These are phyloP conservation scores for Nomada hirtipes DNA, from an alignment of 2,888 invertebrate genomes.

Conservation along the genomic window DNA sequence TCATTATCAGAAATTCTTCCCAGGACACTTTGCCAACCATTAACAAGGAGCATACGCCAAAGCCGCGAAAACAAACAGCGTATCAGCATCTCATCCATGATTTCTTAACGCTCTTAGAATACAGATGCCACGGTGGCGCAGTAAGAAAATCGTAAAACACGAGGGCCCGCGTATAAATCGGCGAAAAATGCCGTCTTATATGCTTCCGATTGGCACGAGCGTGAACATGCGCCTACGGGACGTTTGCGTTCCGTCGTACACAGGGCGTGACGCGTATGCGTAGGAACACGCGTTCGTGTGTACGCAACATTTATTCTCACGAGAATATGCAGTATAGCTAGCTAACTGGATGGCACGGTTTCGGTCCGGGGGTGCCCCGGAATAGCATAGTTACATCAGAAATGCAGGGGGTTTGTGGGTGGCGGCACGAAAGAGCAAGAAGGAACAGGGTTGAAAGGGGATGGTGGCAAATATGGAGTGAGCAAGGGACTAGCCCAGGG, in stretches of 20 bases:
- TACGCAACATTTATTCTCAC: slow-evolving; percentile 67
- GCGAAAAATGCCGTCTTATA: slow-evolving; percentile 17
- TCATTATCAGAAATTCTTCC: no score
- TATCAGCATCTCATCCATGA: neutral
- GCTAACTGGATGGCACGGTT: slow-evolving; percentile 74
- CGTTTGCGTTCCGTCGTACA: slow-evolving; percentile 31
- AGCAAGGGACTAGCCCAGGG: slow-evolving; percentile 70
- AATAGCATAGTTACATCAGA: slow-evolving; percentile 79
- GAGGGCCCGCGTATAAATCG: slow-evolving; percentile 6
- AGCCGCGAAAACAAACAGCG: no score
- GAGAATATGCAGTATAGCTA: slow-evolving; percentile 65
- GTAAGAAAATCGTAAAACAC: slow-evolving; percentile 22
- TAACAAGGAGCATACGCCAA: no score
- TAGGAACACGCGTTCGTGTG: slow-evolving; percentile 43
- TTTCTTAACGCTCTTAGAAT: neutral
- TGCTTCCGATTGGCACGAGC: slow-evolving; percentile 22
- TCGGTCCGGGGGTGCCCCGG: slow-evolving; percentile 73
- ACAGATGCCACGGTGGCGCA: neutral
- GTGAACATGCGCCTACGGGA: slow-evolving; percentile 42
- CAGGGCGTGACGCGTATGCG: slow-evolving; percentile 48
- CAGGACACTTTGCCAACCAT: no score
- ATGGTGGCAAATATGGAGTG: slow-evolving; percentile 73
- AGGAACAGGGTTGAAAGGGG: slow-evolving; percentile 51
- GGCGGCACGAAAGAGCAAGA: slow-evolving; percentile 62
- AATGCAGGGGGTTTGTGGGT: slow-evolving; percentile 74